Percentiles rank a stretch among this genome's conserved stretches.
Evolutionary conservation across 2,797 vertebrate genomes (phyloP).

Genomic region (Lithobates sylvaticus): DNA sequence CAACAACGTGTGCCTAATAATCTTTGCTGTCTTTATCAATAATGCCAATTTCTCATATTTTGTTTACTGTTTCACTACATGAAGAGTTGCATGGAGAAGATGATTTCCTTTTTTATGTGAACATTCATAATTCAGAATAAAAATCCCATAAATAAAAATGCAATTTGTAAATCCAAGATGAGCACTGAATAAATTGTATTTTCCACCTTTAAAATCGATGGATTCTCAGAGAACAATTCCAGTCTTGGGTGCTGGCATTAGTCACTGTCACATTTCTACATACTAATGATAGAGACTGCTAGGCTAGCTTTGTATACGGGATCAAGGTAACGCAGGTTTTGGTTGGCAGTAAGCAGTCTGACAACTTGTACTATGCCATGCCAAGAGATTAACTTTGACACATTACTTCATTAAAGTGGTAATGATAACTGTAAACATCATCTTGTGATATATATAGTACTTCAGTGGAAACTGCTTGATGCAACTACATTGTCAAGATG

Average conservation of each 20-base stretch:
- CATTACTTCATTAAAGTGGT: too few relatives aligned
- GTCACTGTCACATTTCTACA: constrained; percentile 1
- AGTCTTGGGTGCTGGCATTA: neutral
- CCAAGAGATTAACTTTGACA: too few relatives aligned
- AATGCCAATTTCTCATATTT: neutral
- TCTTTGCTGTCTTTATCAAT: too few relatives aligned
- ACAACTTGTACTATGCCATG: neutral
- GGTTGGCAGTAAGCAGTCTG: neutral
- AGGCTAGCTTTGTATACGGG: neutral
- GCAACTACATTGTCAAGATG: too few relatives aligned
- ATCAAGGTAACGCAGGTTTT: neutral
- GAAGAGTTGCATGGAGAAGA: neutral
- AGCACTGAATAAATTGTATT: neutral
- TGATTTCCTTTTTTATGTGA: neutral
- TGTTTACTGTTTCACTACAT: neutral
- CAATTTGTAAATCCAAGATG: neutral
- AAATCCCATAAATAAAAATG: neutral
- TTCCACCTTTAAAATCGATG: too few relatives aligned
- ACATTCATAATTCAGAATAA: neutral
- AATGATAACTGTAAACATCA: too few relatives aligned
- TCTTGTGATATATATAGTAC: too few relatives aligned
- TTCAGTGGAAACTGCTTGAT: too few relatives aligned
- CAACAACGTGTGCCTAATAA: too few relatives aligned
- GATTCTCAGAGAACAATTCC: neutral
- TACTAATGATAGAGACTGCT: constrained; percentile 16